Conservation (phyloP, 2,797 vertebrate genomes). For the Botia kubotai region DNA sequence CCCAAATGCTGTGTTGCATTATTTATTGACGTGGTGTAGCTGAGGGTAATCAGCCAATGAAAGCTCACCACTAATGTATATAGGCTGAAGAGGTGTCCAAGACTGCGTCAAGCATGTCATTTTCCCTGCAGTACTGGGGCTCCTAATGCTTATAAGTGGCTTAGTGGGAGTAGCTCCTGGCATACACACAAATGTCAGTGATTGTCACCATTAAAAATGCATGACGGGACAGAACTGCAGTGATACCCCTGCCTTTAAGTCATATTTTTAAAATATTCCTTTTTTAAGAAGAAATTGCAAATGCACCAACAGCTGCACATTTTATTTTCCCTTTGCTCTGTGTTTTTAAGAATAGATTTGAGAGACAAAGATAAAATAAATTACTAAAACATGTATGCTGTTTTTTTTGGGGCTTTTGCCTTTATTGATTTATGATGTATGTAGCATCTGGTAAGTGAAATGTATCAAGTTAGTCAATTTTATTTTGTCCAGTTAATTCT, state of each 20-base stretch:
- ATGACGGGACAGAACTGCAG: slow-evolving; percentile 12
- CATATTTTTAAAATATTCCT: background rate
- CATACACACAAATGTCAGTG: slow-evolving; percentile 13
- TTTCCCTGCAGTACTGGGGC: slow-evolving; percentile 11
- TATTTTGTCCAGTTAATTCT: background rate
- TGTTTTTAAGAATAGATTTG: no score
- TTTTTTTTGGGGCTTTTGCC: background rate
- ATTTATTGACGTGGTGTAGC: slow-evolving; percentile 28
- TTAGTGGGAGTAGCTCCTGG: slow-evolving; percentile 30
- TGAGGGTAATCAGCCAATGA: background rate
- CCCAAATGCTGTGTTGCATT: slow-evolving; percentile 14
- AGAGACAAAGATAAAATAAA: no score
- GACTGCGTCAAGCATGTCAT: slow-evolving; percentile 23
- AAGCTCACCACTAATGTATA: slow-evolving; percentile 3
- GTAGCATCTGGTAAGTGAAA: background rate
- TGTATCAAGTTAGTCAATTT: no score
- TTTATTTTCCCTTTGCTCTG: background rate
- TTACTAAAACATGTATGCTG: no score
- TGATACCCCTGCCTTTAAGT: background rate
- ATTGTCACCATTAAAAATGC: slow-evolving; percentile 26
- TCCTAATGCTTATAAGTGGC: slow-evolving; percentile 36
- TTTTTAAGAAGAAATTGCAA: background rate
- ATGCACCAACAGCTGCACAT: background rate
- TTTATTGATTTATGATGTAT: background rate
- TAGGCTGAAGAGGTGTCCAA: background rate